These are phyloP conservation scores for Caerostris darwini DNA, from an alignment of 1,140 invertebrate genomes.

Conservation along the genomic window DNA sequence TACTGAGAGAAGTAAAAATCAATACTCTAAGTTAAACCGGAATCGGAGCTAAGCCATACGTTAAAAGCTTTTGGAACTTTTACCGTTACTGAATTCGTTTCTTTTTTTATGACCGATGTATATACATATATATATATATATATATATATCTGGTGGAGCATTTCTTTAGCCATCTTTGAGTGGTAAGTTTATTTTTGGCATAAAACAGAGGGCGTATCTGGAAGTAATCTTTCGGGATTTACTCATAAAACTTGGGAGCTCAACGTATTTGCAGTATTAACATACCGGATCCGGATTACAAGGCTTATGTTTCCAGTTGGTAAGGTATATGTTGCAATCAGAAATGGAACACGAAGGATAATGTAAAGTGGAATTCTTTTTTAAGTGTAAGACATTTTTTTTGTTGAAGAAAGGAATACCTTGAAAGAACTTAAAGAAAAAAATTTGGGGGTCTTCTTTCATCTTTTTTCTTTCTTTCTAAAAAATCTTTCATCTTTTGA, in stretches of 20 bases:
- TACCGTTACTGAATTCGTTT: background rate
- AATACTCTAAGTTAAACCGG: slow-evolving; percentile 54
- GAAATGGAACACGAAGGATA: background rate
- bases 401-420: too few relatives aligned
- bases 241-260: slow-evolving; percentile 11
- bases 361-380: too few relatives aligned
- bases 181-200: slow-evolving; percentile 32
- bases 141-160: background rate
- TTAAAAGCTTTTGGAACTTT: slow-evolving; percentile 55
- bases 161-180: slow-evolving; percentile 11
- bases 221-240: slow-evolving; percentile 22
- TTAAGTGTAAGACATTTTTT: too few relatives aligned
- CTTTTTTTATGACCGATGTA: background rate
- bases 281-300: background rate
- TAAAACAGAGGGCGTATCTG: slow-evolving; percentile 2
- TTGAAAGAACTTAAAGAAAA: too few relatives aligned
- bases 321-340: background rate
- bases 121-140: background rate
- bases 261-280: slow-evolving; percentile 22
- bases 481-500: too few relatives aligned
- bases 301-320: background rate
- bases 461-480: too few relatives aligned
- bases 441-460: too few relatives aligned
- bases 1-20: slow-evolving; percentile 10
- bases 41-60: slow-evolving; percentile 48